Evolutionary conservation across 2,888 invertebrate species (phyloP), one percentile per base, ranked within the genome.

Genomic region (Coelinius sp.): DNA sequence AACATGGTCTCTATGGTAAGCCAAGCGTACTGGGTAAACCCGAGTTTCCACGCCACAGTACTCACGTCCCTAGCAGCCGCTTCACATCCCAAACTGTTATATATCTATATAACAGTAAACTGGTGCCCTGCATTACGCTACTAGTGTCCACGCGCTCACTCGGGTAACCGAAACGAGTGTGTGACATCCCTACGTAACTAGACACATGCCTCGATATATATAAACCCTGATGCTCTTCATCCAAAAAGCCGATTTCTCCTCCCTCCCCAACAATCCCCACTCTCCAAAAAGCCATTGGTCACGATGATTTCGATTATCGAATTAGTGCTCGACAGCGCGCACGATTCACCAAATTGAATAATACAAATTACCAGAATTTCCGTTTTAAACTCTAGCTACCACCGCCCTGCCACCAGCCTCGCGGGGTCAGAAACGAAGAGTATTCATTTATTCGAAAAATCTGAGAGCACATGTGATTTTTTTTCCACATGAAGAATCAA

Each of bases 181-280:
- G 71, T 75, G 76, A 76, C 79, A 71, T 76, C 71, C 69, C 71
- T 71, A 74, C 76, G 68, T 78, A 71, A 75, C 76, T 68, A 77
- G 83, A 84, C 83, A 76, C 82, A 81, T 83, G 85, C 59, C 83
- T 84, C 84, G 84, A 84, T 84, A 81, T 75, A 78, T 74, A 56
- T 56, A 56, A 25, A 56, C 31, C 56, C 14, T 7, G n/a, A 31
- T 8, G 14, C 27, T 17, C 56, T 8, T 8, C 31, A n/a, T 22
- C 12, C 22, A n/a, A n/a, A n/a, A n/a, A n/a, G n/a, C n/a, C n/a
- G n/a, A n/a, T n/a, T n/a, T n/a, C n/a, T n/a, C n/a, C n/a, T n/a
- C n/a, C n/a, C 52, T 10, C 22, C 52, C 4, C 12, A 14, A 14
- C n/a, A 4, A 75, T 73, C 68, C 74, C 77, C 74, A 56, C 56